Conservation (phyloP, 2,113 vertebrate species). For the Poeciliopsis occidentalis region DNA sequence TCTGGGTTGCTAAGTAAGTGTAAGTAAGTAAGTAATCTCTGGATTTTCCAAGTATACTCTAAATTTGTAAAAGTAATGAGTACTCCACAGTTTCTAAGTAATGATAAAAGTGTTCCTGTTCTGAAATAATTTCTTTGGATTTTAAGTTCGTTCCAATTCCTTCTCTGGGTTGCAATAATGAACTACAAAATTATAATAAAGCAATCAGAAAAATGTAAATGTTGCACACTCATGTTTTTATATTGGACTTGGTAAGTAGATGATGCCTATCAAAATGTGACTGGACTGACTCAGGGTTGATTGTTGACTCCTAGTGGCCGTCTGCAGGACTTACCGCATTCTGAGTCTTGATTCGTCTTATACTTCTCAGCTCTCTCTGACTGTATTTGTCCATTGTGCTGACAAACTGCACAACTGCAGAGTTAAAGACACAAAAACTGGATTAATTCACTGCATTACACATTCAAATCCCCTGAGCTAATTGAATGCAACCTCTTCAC, state of each 20-base stretch:
- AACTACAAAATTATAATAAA: neutral
- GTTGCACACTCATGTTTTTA: neutral
- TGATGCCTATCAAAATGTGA: neutral
- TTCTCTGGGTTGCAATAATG: too few species aligned
- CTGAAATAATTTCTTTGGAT: too few species aligned
- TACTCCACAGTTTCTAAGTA: too few species aligned
- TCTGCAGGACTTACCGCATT: conserved; percentile 64
- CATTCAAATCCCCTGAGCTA: neutral
- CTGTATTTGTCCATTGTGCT: conserved; percentile 51
- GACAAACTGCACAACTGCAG: conserved; percentile 77
- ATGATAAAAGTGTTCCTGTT: too few species aligned
- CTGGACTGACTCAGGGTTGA: neutral
- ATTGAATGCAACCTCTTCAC: neutral
- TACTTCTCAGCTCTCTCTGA: conserved; percentile 43
- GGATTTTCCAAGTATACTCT: too few species aligned
- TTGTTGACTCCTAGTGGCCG: neutral
- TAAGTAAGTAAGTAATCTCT: too few species aligned
- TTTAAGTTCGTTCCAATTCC: too few species aligned
- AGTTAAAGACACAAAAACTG: conserved; percentile 14
- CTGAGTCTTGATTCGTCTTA: conserved; percentile 47
- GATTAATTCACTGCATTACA: too few species aligned
- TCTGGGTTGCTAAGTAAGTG: too few species aligned
- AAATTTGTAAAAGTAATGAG: too few species aligned
- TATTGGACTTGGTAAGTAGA: neutral
- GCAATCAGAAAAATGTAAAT: neutral